A percentile compares a stretch with the other conserved stretches of the same genome.
Conservation (phyloP, 2,888 invertebrate species). For the Andricus curvator region DNA sequence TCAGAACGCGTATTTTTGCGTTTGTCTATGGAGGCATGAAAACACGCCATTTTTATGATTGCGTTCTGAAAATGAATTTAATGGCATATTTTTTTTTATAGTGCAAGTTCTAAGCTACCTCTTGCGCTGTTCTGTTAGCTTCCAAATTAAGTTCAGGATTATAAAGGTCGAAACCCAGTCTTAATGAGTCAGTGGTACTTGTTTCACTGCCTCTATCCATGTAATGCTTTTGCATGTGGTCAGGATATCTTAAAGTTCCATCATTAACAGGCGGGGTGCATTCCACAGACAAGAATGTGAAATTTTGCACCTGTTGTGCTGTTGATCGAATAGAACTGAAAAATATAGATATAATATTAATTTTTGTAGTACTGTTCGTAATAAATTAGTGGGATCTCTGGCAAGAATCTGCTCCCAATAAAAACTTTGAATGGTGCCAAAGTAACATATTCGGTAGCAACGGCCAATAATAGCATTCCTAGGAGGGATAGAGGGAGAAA, state of each 20-base stretch:
- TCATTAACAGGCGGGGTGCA: conserved; percentile 54
- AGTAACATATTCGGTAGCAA: no score
- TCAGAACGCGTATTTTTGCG: no score
- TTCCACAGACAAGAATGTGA: conserved; percentile 63
- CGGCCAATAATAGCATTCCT: no score
- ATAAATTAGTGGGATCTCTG: no score
- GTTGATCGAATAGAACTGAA: conserved; percentile 70
- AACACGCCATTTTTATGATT: no score
- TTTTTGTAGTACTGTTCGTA: background rate
- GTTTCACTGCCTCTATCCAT: conserved; percentile 62
- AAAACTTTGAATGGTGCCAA: no score
- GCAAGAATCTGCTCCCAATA: no score
- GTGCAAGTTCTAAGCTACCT: conserved; percentile 59
- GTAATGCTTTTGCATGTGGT: conserved; percentile 54
- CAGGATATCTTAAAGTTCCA: conserved; percentile 47
- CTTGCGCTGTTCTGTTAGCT: conserved; percentile 75
- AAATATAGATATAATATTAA: background rate
- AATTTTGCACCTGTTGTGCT: conserved; percentile 70
- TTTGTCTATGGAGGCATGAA: no score
- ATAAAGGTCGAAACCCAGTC: conserved; percentile 73
- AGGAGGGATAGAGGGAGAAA: no score
- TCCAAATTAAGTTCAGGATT: conserved; percentile 75
- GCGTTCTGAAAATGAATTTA: no score
- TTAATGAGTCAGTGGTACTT: conserved; percentile 54
- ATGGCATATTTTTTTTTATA: no score